These are phyloP conservation scores for Euphysa ruthae DNA, from an alignment of 30 jellyfish, hydroid and myxozoan genomes.

Conservation along the genomic window DNA sequence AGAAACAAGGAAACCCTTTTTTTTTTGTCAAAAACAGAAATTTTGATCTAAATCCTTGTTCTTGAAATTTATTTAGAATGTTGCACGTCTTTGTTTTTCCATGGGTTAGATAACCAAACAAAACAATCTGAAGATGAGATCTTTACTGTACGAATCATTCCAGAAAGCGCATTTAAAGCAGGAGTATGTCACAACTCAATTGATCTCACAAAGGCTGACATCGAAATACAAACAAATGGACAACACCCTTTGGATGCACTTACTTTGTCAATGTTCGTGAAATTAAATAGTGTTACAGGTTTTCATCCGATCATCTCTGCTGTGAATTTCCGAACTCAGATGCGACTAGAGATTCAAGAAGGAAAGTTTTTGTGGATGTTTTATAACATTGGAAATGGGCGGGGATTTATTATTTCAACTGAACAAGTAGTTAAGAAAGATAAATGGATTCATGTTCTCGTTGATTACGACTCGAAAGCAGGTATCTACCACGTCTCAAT, in stretches of 20 bases:
- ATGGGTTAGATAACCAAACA: neutral
- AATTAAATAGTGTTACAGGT: conserved; percentile 6
- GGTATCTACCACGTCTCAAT: no score
- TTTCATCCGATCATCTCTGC: conserved; percentile 42
- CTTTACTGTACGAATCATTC: conserved; percentile 9
- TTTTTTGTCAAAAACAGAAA: no score
- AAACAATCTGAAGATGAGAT: neutral
- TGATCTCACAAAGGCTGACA: conserved; percentile 23
- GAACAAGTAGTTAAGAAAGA: neutral
- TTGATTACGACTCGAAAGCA: conserved; percentile 21
- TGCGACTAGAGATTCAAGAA: conserved; percentile 37
- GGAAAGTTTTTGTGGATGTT: conserved; percentile 45
- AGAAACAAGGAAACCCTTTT: no score
- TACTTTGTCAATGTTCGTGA: conserved; percentile 15
- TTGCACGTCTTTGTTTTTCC: conserved; percentile 17
- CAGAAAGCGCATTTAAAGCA: neutral
- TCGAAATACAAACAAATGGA: conserved; percentile 21
- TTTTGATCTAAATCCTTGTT: no score
- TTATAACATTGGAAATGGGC: conserved; percentile 28
- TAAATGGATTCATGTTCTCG: conserved; percentile 29
- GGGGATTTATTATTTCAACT: conserved; percentile 32
- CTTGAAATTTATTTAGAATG: no score
- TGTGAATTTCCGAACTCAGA: conserved; percentile 26
- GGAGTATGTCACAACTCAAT: conserved; percentile 14
- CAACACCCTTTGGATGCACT: conserved; percentile 14